phyloP scores from a whole-genome alignment of 1,140 invertebrate species.

The Diachasmimorpha longicaudata region DNA sequence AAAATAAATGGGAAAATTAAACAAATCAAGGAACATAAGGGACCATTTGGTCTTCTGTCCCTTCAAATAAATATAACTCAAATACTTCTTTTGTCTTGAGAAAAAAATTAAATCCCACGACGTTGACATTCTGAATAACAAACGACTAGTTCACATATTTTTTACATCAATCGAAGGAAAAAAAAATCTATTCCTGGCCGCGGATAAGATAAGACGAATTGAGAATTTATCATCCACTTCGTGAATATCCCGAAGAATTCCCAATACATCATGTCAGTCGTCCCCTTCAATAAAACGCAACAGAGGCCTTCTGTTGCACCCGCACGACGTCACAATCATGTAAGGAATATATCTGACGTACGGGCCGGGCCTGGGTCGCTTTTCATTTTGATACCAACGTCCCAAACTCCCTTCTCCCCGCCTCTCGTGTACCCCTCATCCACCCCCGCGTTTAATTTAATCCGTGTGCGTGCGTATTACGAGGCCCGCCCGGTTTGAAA shows the following conservation, averaged over 20 bases:
- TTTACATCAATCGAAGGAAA: too few species aligned
- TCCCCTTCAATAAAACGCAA: constrained; percentile 2
- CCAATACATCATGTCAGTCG: constrained; percentile 9
- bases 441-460: constrained; percentile 16
- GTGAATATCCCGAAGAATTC: constrained; percentile 2
- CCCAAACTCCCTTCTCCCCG: not conserved
- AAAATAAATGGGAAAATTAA: too few species aligned
- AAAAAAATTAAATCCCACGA: too few species aligned
- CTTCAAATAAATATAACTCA: too few species aligned
- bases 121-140: not conserved
- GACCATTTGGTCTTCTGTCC: too few species aligned
- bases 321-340: constrained; percentile 17
- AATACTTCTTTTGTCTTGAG: too few species aligned
- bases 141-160: not conserved
- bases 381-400: constrained; percentile 31
- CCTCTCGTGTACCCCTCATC: too few species aligned
- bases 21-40: too few species aligned
- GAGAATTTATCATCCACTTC: not conserved
- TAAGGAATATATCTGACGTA: constrained; percentile 21
- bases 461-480: constrained; percentile 21
- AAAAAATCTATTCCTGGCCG: not conserved
- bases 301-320: constrained; percentile 24
- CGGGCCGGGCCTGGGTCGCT: constrained; percentile 10
- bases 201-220: not conserved
- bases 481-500: constrained; percentile 10